Evolutionary conservation across 2,888 invertebrate species (phyloP).

Genomic region (Drosophila fulvimacula): DNA sequence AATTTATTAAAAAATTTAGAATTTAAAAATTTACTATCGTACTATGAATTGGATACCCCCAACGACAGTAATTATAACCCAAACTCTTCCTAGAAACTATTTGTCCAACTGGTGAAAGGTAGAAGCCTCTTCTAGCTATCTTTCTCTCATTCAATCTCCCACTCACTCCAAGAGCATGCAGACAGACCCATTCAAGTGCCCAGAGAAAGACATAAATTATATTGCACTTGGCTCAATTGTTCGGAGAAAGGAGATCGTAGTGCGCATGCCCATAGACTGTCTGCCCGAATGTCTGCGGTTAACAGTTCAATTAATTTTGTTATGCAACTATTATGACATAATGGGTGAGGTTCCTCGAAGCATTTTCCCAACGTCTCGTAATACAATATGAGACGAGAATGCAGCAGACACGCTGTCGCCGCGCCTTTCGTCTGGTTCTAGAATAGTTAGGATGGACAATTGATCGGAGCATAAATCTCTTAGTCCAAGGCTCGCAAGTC

Average conservation of each 20-base stretch:
- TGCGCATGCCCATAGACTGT: conserved; percentile 17
- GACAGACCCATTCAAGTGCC: conserved; percentile 54
- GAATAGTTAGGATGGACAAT: neutral
- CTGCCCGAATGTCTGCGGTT: conserved; percentile 64
- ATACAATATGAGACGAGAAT: conserved; percentile 52
- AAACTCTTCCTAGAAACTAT: conserved; percentile 55
- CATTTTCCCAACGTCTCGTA: conserved; percentile 30
- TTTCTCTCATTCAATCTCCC: neutral
- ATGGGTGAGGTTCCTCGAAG: conserved; percentile 71
- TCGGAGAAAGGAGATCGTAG: conserved; percentile 66
- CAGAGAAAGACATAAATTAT: conserved; percentile 69
- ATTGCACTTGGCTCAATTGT: conserved; percentile 41
- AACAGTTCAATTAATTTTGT: conserved; percentile 77
- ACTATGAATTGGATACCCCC: conserved; percentile 11
- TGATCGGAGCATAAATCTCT: neutral
- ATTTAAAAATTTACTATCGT: neutral
- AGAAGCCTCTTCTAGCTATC: neutral
- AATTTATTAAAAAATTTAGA: neutral
- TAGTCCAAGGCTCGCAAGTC: neutral
- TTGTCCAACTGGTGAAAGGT: conserved; percentile 84
- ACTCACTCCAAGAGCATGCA: neutral
- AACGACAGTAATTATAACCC: conserved; percentile 31
- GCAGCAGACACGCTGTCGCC: conserved; percentile 68
- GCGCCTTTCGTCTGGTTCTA: neutral
- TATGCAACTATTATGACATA: conserved; percentile 75